Conservation (phyloP, 2,113 vertebrate species). For the Plecturocebus donacophilus region DNA sequence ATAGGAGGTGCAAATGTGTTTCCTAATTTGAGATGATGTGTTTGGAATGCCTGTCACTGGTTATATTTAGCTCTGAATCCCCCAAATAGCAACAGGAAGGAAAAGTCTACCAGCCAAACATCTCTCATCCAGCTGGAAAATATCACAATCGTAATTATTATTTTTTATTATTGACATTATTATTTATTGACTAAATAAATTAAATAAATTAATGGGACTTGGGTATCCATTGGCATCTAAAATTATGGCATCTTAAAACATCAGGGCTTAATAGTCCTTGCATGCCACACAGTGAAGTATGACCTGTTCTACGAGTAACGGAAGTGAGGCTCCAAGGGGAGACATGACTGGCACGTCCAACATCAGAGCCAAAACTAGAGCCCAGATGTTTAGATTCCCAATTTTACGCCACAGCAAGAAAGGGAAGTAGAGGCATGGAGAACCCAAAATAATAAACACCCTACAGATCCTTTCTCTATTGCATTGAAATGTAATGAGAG, state of each 20-base stretch:
- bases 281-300: background rate
- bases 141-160: slow-evolving; percentile 43
- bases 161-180: slow-evolving; percentile 54
- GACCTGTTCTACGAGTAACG: background rate
- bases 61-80: slow-evolving; percentile 72
- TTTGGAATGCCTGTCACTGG: slow-evolving; percentile 70
- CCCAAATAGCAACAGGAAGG: slow-evolving; percentile 71
- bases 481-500: background rate
- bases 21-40: slow-evolving; percentile 73
- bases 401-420: background rate
- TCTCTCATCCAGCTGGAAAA: slow-evolving; percentile 59
- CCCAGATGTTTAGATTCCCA: background rate
- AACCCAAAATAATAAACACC: background rate
- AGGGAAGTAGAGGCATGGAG: background rate
- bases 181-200: slow-evolving; percentile 52
- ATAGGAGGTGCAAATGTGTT: slow-evolving; percentile 76
- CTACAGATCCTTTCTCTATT: background rate
- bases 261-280: background rate
- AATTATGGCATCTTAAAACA: background rate
- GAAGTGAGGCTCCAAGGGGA: background rate
- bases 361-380: background rate
- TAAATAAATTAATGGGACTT: slow-evolving; percentile 7
- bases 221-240: background rate
- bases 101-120: slow-evolving; percentile 55
- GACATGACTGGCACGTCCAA: background rate